phyloP scores from a whole-genome alignment of 2,113 vertebrate species.

The Oenanthe oenanthe region DNA sequence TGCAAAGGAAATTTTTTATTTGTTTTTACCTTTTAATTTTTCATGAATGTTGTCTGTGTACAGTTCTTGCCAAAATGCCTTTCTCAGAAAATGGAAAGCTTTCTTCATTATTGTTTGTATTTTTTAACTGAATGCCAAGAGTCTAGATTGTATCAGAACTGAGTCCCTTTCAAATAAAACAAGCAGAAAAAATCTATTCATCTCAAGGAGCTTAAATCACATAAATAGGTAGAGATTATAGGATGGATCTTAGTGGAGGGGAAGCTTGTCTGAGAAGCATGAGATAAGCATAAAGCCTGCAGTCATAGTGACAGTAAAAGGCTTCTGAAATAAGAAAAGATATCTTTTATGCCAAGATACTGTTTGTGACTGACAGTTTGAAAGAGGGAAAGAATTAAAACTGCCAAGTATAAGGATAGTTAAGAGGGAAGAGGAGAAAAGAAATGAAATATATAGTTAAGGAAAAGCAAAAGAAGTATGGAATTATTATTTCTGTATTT shows the following conservation, averaged over 20 bases:
- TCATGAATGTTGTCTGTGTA: neutral
- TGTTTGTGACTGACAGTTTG: neutral
- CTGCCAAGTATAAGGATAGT: neutral
- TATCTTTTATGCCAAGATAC: conserved; percentile 12
- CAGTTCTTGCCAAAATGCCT: neutral
- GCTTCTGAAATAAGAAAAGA: conserved; percentile 41
- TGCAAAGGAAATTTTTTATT: neutral
- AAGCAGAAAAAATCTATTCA: neutral
- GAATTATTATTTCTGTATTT: neutral
- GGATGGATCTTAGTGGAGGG: conserved; percentile 3
- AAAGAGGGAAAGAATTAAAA: neutral
- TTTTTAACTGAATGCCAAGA: neutral
- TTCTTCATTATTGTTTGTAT: neutral
- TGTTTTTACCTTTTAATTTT: conserved; percentile 6
- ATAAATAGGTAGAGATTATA: conserved; percentile 38
- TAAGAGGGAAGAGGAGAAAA: neutral
- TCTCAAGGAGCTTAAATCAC: conserved; percentile 24
- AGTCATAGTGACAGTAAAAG: conserved; percentile 35
- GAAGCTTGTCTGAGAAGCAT: conserved; percentile 27
- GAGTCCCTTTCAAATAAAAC: conserved; percentile 12
- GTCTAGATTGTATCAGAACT: conserved; percentile 3
- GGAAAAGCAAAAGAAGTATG: neutral
- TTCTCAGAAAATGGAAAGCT: neutral
- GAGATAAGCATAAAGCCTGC: conserved; percentile 35
- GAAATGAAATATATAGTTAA: neutral